Evolutionary conservation across 35 echinoderm and acorn worm genomes (phyloP).

Genomic region (Apostichopus parvimensis): DNA sequence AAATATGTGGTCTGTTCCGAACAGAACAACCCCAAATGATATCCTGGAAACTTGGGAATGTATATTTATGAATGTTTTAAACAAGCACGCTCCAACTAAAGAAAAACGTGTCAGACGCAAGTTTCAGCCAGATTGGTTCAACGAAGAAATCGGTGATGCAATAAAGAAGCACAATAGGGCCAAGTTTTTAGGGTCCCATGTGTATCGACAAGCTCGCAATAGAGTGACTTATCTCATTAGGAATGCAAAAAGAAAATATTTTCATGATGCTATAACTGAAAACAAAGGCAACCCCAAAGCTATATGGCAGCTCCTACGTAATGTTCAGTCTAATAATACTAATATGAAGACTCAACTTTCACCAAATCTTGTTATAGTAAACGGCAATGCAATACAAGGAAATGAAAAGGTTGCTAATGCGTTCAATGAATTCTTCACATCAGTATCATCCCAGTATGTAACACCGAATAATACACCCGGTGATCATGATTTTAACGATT

Average conservation of each 20-base stretch:
- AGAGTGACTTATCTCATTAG: neutral
- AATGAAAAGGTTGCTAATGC: neutral
- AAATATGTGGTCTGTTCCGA: too few relatives aligned
- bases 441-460: neutral
- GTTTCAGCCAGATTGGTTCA: neutral
- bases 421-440: neutral
- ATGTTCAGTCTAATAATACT: neutral
- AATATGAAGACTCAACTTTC: neutral
- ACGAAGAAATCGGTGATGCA: neutral
- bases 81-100: constrained; percentile 9
- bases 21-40: too few relatives aligned
- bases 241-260: constrained; percentile 9
- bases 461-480: neutral
- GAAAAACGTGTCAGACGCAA: neutral
- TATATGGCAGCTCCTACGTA: neutral
- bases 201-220: neutral
- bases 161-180: neutral
- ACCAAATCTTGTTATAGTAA: neutral
- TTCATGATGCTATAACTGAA: neutral
- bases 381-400: neutral
- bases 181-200: neutral
- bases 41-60: too few relatives aligned
- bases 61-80: neutral
- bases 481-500: neutral
- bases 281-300: neutral